These are phyloP conservation scores for Phalanger gymnotis DNA, from an alignment of 2,797 vertebrate species.

Conservation along the genomic window DNA sequence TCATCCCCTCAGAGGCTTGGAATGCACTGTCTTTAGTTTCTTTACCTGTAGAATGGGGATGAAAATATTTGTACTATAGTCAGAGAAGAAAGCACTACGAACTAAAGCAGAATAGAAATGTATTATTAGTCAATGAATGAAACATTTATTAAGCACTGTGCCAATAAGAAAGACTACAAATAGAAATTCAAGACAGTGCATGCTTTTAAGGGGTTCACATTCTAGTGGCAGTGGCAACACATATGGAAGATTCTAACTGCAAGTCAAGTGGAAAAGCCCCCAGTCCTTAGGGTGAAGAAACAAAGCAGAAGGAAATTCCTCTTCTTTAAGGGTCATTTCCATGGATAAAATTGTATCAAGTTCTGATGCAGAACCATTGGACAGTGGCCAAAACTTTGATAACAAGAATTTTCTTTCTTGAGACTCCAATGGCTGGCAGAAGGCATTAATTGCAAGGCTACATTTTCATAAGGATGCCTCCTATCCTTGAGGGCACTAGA, in stretches of 20 bases:
- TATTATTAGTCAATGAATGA: not conserved
- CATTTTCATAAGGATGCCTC: no score
- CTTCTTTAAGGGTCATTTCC: not conserved
- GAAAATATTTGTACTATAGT: not conserved
- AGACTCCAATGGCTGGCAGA: no score
- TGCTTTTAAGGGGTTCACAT: not conserved
- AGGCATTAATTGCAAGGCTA: not conserved
- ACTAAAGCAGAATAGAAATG: not conserved
- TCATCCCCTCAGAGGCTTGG: not conserved
- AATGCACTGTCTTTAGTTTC: not conserved
- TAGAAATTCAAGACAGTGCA: not conserved
- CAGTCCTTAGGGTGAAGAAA: not conserved
- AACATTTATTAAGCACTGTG: not conserved
- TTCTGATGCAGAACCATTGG: not conserved
- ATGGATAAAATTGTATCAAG: not conserved
- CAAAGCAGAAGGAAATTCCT: not conserved
- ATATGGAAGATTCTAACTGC: not conserved
- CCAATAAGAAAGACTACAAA: not conserved
- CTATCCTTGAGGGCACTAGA: not conserved
- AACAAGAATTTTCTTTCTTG: not conserved
- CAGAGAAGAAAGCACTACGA: not conserved
- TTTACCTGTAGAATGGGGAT: not conserved
- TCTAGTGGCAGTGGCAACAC: not conserved
- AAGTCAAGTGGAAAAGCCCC: not conserved
- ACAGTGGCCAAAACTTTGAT: not conserved